A percentile compares a stretch with the other conserved stretches of the same genome.
phyloP scores from a whole-genome alignment of 2,888 invertebrate species.

The Nezara viridula region DNA sequence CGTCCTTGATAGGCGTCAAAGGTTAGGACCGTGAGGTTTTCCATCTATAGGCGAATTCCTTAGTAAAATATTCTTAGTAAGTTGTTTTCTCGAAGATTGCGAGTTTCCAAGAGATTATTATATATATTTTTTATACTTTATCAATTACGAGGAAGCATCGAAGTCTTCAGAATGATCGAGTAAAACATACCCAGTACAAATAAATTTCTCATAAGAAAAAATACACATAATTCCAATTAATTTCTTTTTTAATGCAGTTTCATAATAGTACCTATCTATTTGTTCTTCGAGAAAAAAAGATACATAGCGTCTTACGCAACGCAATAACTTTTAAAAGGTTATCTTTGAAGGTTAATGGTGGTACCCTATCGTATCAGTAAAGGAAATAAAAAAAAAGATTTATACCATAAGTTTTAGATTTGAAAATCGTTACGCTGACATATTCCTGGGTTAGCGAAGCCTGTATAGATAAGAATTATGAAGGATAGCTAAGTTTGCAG shows the following conservation, averaged over 20 bases:
- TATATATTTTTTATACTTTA: not conserved
- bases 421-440: not conserved
- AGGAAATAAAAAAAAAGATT: not conserved
- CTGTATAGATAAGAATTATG: not conserved
- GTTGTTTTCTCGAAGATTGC: not conserved
- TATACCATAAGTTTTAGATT: not conserved
- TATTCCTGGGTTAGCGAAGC: not conserved
- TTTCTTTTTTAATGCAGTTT: too few species aligned
- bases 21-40: slow-evolving; percentile 41
- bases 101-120: not conserved
- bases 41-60: slow-evolving; percentile 43
- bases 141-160: not conserved
- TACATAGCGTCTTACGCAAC: not conserved
- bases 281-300: not conserved
- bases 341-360: slow-evolving; percentile 25
- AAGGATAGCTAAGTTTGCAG: not conserved
- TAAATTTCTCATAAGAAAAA: too few species aligned
- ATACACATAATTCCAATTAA: too few species aligned
- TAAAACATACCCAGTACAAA: not conserved
- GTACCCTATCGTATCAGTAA: not conserved
- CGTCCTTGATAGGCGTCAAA: slow-evolving; percentile 48
- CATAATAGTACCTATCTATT: not conserved
- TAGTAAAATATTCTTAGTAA: slow-evolving; percentile 36
- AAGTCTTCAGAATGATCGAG: not conserved
- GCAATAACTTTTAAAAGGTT: slow-evolving; percentile 8